These are phyloP conservation scores for Pomatorhinus ruficollis DNA, from an alignment of 2,113 vertebrate genomes.

Conservation along the genomic window DNA sequence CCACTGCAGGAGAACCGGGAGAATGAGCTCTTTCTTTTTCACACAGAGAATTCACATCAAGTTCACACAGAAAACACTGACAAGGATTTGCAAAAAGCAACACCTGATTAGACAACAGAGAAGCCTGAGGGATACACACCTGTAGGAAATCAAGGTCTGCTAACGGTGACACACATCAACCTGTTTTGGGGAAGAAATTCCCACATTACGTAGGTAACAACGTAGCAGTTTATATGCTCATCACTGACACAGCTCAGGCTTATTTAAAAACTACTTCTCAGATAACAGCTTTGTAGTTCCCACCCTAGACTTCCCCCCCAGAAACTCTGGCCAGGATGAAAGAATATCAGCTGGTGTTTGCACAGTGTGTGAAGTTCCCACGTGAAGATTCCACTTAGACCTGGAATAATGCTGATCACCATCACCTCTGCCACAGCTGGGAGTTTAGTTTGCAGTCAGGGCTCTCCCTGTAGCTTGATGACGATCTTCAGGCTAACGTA, in stretches of 20 bases:
- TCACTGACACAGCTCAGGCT: not conserved
- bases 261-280: not conserved
- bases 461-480: not conserved
- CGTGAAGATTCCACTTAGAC: not conserved
- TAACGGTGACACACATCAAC: not conserved
- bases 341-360: not conserved
- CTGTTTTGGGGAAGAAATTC: not conserved
- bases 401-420: not conserved
- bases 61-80: not conserved
- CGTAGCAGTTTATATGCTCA: not conserved
- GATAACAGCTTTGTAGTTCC: not conserved
- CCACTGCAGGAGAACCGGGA: not conserved
- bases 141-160: not conserved
- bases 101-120: not conserved
- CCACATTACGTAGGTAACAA: not conserved
- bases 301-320: not conserved
- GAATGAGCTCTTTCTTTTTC: not conserved
- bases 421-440: not conserved
- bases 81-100: not conserved
- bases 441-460: not conserved
- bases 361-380: not conserved
- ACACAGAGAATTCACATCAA: not conserved
- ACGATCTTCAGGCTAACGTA: not conserved
- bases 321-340: not conserved
- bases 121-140: not conserved